phyloP scores from a whole-genome alignment of 1,140 invertebrate species.

The Brachionus koreanus region DNA sequence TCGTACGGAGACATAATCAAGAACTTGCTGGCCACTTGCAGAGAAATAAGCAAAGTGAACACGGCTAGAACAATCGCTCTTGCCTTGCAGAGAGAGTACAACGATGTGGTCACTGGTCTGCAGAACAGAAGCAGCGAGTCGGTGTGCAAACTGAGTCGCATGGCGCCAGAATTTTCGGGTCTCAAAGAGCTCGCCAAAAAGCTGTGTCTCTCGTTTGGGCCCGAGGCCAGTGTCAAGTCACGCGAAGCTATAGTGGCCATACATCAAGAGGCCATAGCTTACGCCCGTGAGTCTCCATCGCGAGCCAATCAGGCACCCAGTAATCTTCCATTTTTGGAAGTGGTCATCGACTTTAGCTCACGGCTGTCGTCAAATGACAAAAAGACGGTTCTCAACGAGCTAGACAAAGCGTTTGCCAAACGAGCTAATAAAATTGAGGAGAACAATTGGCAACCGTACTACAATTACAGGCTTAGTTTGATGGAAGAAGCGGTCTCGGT shows the following conservation, averaged over 20 bases:
- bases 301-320: conserved; percentile 60
- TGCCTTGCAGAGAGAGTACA: conserved; percentile 68
- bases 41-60: conserved; percentile 94
- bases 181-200: conserved; percentile 83
- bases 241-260: conserved; percentile 91
- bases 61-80: conserved; percentile 90
- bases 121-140: conserved; percentile 69
- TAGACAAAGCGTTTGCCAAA: conserved; percentile 69
- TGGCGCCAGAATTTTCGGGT: conserved; percentile 46
- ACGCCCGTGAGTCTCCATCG: not conserved
- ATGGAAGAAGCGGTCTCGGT: conserved; percentile 30
- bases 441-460: conserved; percentile 37
- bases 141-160: not conserved
- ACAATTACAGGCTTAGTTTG: conserved; percentile 44
- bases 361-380: conserved; percentile 94
- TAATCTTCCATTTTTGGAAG: conserved; percentile 86
- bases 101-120: not conserved
- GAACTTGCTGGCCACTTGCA: conserved; percentile 85
- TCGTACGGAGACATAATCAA: conserved; percentile 99
- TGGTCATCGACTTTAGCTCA: conserved; percentile 88
- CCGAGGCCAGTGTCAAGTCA: conserved; percentile 88
- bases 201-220: conserved; percentile 91
- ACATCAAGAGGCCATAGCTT: conserved; percentile 62
- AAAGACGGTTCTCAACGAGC: conserved; percentile 75
- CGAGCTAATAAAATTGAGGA: conserved; percentile 19